Percentiles rank a stretch among this genome's conserved stretches.
These are phyloP conservation scores for Orius laevigatus DNA, from an alignment of 1,140 invertebrate genomes.

Conservation along the genomic window DNA sequence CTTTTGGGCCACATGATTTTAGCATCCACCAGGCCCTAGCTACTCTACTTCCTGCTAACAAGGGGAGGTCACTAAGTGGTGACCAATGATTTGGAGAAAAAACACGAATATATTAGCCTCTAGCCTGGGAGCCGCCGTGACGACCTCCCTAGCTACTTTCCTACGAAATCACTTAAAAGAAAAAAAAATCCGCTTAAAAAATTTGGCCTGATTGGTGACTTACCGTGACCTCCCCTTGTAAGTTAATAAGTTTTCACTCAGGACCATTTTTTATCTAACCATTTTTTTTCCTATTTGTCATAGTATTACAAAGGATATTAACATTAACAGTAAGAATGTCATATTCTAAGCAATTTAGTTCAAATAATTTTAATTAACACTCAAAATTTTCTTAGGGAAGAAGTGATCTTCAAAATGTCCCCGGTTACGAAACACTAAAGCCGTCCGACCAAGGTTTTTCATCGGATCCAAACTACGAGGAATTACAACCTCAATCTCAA, in stretches of 20 bases:
- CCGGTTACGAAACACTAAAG: constrained; percentile 17
- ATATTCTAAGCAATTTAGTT: neutral
- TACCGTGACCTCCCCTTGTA: too few species aligned
- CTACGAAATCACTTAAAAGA: too few species aligned
- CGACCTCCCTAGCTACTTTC: too few species aligned
- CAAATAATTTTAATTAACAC: neutral
- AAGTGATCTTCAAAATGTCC: constrained; percentile 5
- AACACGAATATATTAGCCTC: too few species aligned
- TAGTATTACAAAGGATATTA: constrained; percentile 3
- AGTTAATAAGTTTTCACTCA: constrained; percentile 10
- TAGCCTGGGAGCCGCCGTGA: too few species aligned
- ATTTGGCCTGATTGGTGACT: too few species aligned
- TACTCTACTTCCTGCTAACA: too few species aligned
- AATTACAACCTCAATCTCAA: constrained; percentile 19
- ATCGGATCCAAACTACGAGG: constrained; percentile 23
- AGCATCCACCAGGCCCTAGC: too few species aligned
- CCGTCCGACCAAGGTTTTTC: constrained; percentile 1
- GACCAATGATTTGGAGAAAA: too few species aligned
- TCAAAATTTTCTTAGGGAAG: constrained; percentile 8
- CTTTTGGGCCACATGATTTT: too few species aligned
- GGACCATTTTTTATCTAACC: neutral
- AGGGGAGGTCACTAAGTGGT: too few species aligned
- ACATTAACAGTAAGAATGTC: constrained; percentile 7
- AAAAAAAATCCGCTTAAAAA: too few species aligned
- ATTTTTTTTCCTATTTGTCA: neutral